Evolutionary conservation across 2,888 invertebrate genomes (phyloP).

Genomic region (Oegoconia quadripuncta): DNA sequence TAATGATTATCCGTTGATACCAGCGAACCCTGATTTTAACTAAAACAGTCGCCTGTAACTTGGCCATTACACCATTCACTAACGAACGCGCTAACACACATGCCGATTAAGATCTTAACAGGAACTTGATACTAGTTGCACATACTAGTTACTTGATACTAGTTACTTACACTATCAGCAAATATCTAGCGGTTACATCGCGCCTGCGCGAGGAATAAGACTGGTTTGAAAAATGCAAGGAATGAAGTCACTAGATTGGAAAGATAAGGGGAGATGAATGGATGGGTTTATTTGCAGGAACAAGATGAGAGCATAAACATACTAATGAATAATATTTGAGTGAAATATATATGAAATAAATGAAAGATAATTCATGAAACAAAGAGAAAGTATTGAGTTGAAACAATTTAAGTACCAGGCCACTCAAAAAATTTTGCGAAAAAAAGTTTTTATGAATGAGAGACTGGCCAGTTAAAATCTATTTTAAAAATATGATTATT

Average conservation of each 20-base stretch:
- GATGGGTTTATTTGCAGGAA: conserved; percentile 7
- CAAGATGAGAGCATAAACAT: too few relatives aligned
- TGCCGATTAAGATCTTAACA: conserved; percentile 50
- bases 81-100: conserved; percentile 41
- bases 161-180: conserved; percentile 31
- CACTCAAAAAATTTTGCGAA: too few relatives aligned
- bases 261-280: conserved; percentile 11
- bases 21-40: too few relatives aligned
- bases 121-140: conserved; percentile 40
- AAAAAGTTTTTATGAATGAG: too few relatives aligned
- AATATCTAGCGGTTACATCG: conserved; percentile 43
- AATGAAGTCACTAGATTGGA: conserved; percentile 3
- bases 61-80: conserved; percentile 23
- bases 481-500: too few relatives aligned
- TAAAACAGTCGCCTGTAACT: conserved; percentile 6
- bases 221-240: conserved; percentile 14
- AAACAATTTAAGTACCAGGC: too few relatives aligned
- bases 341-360: too few relatives aligned
- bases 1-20: too few relatives aligned
- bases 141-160: background rate
- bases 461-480: too few relatives aligned
- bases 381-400: too few relatives aligned
- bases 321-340: too few relatives aligned
- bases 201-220: conserved; percentile 29
- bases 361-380: too few relatives aligned